Conservation (phyloP, 2,888 invertebrate genomes). For the Acrobasis suavella region DNA sequence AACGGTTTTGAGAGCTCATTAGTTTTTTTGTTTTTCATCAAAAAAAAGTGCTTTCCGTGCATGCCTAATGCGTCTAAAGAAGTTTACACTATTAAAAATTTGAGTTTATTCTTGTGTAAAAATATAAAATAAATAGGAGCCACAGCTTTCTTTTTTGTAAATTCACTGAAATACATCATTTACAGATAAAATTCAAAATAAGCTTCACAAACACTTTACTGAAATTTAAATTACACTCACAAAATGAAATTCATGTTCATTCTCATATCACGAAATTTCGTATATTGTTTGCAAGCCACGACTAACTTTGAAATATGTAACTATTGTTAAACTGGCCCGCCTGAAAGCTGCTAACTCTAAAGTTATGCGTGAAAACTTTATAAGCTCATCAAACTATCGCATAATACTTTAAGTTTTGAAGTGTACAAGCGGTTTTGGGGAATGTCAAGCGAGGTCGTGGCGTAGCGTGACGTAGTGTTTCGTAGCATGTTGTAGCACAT, state of each 20-base stretch:
- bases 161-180: no score
- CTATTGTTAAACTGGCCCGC: constrained; percentile 21
- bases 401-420: constrained; percentile 20
- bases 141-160: no score
- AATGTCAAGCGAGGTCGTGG: constrained; percentile 13
- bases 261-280: constrained; percentile 14
- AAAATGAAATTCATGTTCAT: constrained; percentile 29
- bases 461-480: constrained; percentile 10
- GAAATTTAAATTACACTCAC: constrained; percentile 27
- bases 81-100: no score
- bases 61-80: no score
- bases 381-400: constrained; percentile 24
- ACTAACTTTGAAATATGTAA: constrained; percentile 22
- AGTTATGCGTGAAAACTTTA: constrained; percentile 24
- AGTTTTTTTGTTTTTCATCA: no score
- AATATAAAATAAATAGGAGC: no score
- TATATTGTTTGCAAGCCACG: constrained; percentile 22
- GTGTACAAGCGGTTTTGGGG: constrained; percentile 16
- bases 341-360: constrained; percentile 21
- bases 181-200: neutral
- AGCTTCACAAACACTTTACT: neutral
- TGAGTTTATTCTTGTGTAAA: no score
- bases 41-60: no score
- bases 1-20: no score
- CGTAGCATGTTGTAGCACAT: neutral